Base-by-base conservation (phyloP, 2,113 vertebrate species). In the Vidua macroura region DNA sequence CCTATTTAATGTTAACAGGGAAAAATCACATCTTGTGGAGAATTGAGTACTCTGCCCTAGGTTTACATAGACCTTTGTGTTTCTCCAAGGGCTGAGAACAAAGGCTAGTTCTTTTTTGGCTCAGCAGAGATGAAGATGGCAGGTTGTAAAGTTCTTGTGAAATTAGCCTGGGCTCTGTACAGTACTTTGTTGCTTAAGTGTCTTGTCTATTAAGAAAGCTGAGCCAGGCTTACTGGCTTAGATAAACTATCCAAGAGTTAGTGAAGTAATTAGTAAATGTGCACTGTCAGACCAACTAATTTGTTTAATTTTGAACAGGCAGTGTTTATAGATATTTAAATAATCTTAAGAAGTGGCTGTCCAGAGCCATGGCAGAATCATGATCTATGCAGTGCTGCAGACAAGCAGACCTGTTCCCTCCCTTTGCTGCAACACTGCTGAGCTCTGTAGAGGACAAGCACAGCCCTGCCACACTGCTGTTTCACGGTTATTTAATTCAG, bases 241-340 rank as follows among this genome's bases (percentile, higher is more conserved):
- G 77, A 79, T 92, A 88, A 93, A 64, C 72, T 84, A 33, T 56
- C 24, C 52, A 72, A 41, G 68, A 86, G 55, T 72, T 90, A 68
- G 48, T 90, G 44, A 70, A 92, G 79, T 90, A 77, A 92, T 93
- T 96, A 82, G 53, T 77, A 95, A 91, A 85, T 53, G 49, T 83
- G 85, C 56, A 17, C 48, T 92, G 85, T 77, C 85, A 94, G 59
- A 44, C 39, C 35, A 77, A 53, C 43, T 90, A 59, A 90, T 92
- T 93, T 92, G 76, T 95, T 95, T 92, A 81, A 86, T 88, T 86
- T 90, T 52, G 62, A 94, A 48, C 18, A 11, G 78, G 75, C 68
- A 58, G 31, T 81, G 37, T 86, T 93, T 96, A 70, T 81, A 94
- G 90, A 48, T 88, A 90, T 46, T 88, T 85, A 93, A 95, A 88